phyloP scores from a whole-genome alignment of 2,888 invertebrate species.

The Lepidonotus clava region DNA sequence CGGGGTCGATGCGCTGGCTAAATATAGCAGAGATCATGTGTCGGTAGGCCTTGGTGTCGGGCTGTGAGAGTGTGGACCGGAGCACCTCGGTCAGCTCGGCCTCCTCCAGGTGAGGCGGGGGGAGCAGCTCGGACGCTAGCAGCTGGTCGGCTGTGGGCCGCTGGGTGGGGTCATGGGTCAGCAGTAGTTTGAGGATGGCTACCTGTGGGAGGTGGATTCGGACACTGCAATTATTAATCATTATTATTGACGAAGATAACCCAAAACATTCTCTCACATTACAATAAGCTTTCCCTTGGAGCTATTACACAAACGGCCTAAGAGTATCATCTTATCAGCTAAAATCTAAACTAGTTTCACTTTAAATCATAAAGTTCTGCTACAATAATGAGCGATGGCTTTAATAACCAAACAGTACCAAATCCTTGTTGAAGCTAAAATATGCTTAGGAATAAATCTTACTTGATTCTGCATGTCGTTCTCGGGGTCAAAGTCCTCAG shows the following conservation, averaged over 20 bases:
- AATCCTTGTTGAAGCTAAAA: too few species aligned
- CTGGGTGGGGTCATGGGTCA: slow-evolving; percentile 90
- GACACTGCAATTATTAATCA: too few species aligned
- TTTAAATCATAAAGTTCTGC: too few species aligned
- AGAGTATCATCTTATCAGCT: too few species aligned
- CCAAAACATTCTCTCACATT: too few species aligned
- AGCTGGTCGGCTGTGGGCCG: slow-evolving; percentile 93
- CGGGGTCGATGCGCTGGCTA: slow-evolving; percentile 83
- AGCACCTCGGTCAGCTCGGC: slow-evolving; percentile 89
- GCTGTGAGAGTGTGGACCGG: slow-evolving; percentile 89
- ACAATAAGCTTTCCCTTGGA: too few species aligned
- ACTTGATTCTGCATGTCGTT: slow-evolving; percentile 71
- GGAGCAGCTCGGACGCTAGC: slow-evolving; percentile 90
- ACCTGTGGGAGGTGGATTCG: too few species aligned
- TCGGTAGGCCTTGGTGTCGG: slow-evolving; percentile 89
- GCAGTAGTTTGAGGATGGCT: slow-evolving; percentile 85
- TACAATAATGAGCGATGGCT: too few species aligned
- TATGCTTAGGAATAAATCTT: neutral
- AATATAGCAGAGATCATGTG: slow-evolving; percentile 80
- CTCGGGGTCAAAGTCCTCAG: slow-evolving; percentile 83
- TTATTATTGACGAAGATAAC: too few species aligned
- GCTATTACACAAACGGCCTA: too few species aligned
- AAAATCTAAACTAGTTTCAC: too few species aligned
- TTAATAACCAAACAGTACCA: too few species aligned
- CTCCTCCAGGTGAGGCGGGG: slow-evolving; percentile 91